Percentiles rank a stretch among this genome's conserved stretches.
Evolutionary conservation across 2,888 invertebrate genomes (phyloP).

Genomic region (Nebria brevicollis): DNA sequence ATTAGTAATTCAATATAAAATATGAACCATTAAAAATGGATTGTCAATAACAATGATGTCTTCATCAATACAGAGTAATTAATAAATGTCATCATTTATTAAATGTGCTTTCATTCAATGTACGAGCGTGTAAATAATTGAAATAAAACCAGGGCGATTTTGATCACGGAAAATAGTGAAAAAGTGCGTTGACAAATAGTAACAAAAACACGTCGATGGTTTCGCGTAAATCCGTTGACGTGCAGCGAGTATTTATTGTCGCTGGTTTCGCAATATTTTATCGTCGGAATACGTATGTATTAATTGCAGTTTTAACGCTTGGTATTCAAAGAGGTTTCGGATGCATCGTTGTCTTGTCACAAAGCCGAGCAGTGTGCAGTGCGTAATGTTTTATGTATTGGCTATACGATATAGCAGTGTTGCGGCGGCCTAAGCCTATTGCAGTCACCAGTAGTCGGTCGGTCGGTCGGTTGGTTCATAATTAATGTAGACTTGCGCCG

Average conservation of each 20-base stretch:
- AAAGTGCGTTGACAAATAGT: background rate
- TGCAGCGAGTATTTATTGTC: slow-evolving; percentile 28
- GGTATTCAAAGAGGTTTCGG: slow-evolving; percentile 27
- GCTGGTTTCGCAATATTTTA: slow-evolving; percentile 23
- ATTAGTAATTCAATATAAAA: background rate
- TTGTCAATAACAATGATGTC: background rate
- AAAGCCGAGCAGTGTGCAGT: background rate
- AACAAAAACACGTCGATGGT: background rate
- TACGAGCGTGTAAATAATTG: background rate
- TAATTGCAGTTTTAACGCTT: slow-evolving; percentile 42
- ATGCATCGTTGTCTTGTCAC: background rate
- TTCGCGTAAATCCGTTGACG: slow-evolving; percentile 37
- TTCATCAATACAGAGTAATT: background rate
- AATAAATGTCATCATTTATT: background rate
- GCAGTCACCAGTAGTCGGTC: background rate
- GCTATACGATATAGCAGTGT: slow-evolving; percentile 5
- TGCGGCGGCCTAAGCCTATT: background rate
- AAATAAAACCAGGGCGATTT: background rate
- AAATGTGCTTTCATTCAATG: background rate
- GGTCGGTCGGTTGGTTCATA: slow-evolving; percentile 29
- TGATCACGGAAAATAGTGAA: background rate
- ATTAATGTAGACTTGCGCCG: slow-evolving; percentile 36
- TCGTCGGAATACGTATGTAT: slow-evolving; percentile 30
- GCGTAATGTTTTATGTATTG: slow-evolving; percentile 46
- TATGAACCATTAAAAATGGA: background rate